Conservation (phyloP, 2,888 invertebrate genomes). For the Incurvaria masculella region DNA sequence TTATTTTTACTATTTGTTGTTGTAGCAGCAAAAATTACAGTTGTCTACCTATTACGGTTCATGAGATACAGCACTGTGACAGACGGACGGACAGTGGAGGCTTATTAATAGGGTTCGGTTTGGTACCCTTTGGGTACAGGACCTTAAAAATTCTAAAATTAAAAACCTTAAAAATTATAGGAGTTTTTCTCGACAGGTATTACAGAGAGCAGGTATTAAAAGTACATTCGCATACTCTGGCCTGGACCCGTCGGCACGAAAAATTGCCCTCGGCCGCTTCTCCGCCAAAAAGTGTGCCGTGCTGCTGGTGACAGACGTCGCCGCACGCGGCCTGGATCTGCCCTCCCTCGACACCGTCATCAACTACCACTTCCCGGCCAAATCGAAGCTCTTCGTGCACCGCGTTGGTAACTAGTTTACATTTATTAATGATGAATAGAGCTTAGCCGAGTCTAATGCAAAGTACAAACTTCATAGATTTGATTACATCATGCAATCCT, state of each 20-base stretch:
- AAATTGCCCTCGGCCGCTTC: slow-evolving; percentile 92
- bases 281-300: slow-evolving; percentile 75
- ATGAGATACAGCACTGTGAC: too few species aligned
- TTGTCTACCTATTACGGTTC: too few species aligned
- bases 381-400: slow-evolving; percentile 96
- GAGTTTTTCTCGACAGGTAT: slow-evolving; percentile 51
- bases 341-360: slow-evolving; percentile 95
- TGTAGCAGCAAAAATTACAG: too few species aligned
- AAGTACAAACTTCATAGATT: too few species aligned
- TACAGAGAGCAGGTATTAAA: slow-evolving; percentile 72
- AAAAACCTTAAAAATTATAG: not conserved
- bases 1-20: too few species aligned
- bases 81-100: too few species aligned
- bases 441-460: too few species aligned
- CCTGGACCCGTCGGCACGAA: slow-evolving; percentile 90
- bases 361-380: slow-evolving; percentile 96
- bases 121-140: too few species aligned
- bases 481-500: too few species aligned
- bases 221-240: slow-evolving; percentile 93
- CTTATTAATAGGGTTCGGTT: too few species aligned
- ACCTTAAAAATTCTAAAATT: too few species aligned
- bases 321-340: slow-evolving; percentile 96
- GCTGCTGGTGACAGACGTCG: slow-evolving; percentile 95
- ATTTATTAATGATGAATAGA: too few species aligned
- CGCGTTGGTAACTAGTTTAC: slow-evolving; percentile 76